phyloP scores from a whole-genome alignment of 1,140 invertebrate species.

The Grapholita molesta region DNA sequence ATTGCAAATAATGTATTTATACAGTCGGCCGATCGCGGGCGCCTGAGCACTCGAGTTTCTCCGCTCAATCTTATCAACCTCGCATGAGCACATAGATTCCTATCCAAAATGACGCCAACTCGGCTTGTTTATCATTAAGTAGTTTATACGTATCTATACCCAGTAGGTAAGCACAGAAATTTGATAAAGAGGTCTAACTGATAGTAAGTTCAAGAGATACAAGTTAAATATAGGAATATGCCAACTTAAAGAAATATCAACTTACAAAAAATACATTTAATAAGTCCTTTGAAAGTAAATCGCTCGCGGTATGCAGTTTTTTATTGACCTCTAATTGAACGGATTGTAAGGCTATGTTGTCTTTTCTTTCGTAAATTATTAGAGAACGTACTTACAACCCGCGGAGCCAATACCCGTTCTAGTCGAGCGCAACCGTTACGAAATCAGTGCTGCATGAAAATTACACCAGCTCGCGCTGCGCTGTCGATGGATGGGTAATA shows the following conservation, averaged over 20 bases:
- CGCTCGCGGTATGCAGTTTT: background rate
- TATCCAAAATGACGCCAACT: conserved; percentile 45
- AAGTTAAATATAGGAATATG: conserved; percentile 68
- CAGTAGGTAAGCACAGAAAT: conserved; percentile 37
- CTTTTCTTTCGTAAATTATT: conserved; percentile 27
- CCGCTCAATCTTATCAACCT: conserved; percentile 50
- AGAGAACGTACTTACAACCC: conserved; percentile 44
- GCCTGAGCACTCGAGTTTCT: conserved; percentile 49
- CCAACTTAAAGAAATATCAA: conserved; percentile 26
- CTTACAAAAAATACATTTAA: background rate
- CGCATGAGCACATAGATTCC: conserved; percentile 50
- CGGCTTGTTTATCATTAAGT: conserved; percentile 52
- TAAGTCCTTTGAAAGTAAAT: background rate
- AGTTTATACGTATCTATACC: conserved; percentile 33
- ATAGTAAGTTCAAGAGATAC: conserved; percentile 69
- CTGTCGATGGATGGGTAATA: conserved; percentile 38
- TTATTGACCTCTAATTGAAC: conserved; percentile 5
- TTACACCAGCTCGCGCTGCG: conserved; percentile 46
- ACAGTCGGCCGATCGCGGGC: conserved; percentile 53
- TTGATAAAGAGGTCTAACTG: conserved; percentile 69
- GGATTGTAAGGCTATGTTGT: background rate
- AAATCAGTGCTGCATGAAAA: conserved; percentile 75
- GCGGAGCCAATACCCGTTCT: conserved; percentile 72
- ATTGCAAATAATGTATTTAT: conserved; percentile 76
- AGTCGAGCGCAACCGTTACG: conserved; percentile 74